Conservation (phyloP, 2,888 invertebrate genomes). For the Litoditis marina region DNA sequence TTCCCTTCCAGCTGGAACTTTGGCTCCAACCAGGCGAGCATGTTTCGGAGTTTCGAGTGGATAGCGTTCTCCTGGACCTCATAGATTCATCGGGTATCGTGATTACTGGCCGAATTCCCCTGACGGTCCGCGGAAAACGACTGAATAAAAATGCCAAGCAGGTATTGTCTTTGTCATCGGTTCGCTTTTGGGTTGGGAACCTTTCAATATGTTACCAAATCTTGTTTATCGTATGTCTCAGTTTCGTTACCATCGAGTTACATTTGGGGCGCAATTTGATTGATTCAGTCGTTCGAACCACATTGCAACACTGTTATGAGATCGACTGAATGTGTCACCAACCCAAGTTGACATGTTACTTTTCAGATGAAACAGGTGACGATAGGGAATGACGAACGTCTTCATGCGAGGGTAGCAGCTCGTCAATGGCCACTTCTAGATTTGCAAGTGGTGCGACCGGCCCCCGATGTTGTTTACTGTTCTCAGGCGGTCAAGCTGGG, state of each 20-base stretch:
- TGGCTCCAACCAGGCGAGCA: conserved; percentile 11
- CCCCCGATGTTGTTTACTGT: conserved; percentile 24
- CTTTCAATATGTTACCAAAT: too few relatives aligned
- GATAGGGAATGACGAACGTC: conserved; percentile 41
- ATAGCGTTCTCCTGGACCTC: conserved; percentile 2
- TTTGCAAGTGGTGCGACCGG: conserved; percentile 26
- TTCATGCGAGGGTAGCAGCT: conserved; percentile 33
- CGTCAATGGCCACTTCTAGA: conserved; percentile 48
- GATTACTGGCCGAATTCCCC: conserved; percentile 17
- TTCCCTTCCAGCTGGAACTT: conserved; percentile 21
- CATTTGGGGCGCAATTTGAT: too few relatives aligned
- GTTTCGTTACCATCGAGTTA: too few relatives aligned
- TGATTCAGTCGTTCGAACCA: too few relatives aligned
- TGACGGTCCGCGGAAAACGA: conserved; percentile 35
- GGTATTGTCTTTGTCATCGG: conserved; percentile 9
- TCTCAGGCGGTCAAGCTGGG: conserved; percentile 31
- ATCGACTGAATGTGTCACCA: too few relatives aligned
- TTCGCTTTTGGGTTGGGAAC: background rate
- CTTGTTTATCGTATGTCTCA: too few relatives aligned
- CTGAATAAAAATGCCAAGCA: conserved; percentile 40
- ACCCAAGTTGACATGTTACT: too few relatives aligned
- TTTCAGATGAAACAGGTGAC: conserved; percentile 34
- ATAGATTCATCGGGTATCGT: conserved; percentile 14
- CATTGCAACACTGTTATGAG: too few relatives aligned
- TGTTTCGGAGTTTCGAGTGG: conserved; percentile 20